phyloP scores from a whole-genome alignment of 1,140 invertebrate species.

The Panonychus citri region DNA sequence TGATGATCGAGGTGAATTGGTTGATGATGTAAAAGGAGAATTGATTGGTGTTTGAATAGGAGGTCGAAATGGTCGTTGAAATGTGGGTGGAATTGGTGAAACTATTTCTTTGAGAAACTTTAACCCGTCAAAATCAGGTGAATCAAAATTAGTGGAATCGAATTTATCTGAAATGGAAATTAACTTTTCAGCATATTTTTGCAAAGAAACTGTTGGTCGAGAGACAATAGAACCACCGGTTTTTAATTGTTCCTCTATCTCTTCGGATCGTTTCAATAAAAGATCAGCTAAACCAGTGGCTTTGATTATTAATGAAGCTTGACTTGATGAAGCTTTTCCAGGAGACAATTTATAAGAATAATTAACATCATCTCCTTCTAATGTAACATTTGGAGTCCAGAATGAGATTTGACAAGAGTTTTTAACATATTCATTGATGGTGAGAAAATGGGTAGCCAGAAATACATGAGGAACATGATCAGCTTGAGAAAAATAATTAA shows the following conservation, averaged over 20 bases:
- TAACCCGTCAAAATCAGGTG: no score
- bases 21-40: no score
- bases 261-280: not conserved
- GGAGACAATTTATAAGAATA: not conserved
- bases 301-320: not conserved
- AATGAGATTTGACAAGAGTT: not conserved
- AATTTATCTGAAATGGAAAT: no score
- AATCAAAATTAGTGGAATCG: no score
- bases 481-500: conserved; percentile 35
- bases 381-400: not conserved
- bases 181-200: no score
- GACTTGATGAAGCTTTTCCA: not conserved
- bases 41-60: no score
- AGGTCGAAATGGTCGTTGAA: no score
- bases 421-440: not conserved
- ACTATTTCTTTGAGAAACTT: no score
- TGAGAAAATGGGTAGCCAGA: conserved; percentile 45
- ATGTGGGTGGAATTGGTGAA: no score
- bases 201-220: not conserved
- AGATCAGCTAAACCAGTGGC: not conserved
- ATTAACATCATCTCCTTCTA: not conserved
- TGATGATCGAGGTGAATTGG: no score
- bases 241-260: not conserved
- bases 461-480: conserved; percentile 43
- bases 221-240: not conserved